Base-by-base conservation (phyloP, 2,113 vertebrate species). In the Vanacampus margaritifer region DNA sequence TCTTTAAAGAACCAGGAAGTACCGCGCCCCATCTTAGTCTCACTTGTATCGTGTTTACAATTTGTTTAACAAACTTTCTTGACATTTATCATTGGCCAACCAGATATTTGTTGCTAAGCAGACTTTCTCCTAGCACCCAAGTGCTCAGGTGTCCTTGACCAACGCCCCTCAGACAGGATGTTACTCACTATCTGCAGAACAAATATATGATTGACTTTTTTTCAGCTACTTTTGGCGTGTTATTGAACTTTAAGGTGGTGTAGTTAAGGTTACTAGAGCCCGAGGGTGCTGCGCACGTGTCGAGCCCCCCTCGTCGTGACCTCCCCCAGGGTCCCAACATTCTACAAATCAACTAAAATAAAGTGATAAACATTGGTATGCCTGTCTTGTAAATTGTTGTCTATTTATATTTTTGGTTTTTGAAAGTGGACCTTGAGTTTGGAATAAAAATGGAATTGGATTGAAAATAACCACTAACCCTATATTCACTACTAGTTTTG, bases 131-230 rank as follows among this genome's bases (percentile, higher is more conserved):
- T 54, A 59, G 54, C 32, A 59, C 67, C 17, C 62, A 21, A 5
- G 32, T 71, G 74, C 59, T 32, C 28, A 32, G 54, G 23, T 60
- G 56, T 28, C 19, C 26, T 16, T 45, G 50, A 68, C 84, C 88
- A 87, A 85, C 85, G 81, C 88, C 86, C 86, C 69, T 82, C 32
- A 11, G 1, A 67, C 69, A 65, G 73, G 72, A 78, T 74, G 65
- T 70, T 12, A 8, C 39, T 65, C 56, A 19, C 23, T n/a, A 7
- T 64, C 9, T 37, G 9, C 17, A 41, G 1, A 6, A 35, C 51
- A 12, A 11, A 8, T 9, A 36, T 16, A 10, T 3, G 3, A 12
- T 36, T n/a, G 6, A 59, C 57, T 2, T 39, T n/a, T 23, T 39
- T 6, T n/a, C 12, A 26, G 26, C 16, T 24, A 36, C 36, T 17